Conservation (phyloP, 1,140 invertebrate species). For the Drosophila suzukii region DNA sequence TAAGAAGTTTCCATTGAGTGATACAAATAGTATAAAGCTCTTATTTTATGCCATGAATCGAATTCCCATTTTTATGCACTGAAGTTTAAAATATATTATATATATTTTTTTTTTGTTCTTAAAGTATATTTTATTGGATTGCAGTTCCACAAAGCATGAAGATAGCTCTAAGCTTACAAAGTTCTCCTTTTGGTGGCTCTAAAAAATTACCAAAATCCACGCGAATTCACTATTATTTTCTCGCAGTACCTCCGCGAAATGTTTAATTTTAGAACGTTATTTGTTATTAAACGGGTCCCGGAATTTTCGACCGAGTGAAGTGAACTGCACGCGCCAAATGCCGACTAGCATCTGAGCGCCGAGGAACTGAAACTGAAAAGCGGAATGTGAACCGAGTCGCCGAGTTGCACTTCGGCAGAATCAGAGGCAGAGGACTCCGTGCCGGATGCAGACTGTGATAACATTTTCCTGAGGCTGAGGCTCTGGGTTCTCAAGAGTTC, state of each 20-base stretch:
- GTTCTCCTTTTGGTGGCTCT: too few relatives aligned
- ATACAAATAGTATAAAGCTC: too few relatives aligned
- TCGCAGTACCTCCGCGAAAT: constrained; percentile 9
- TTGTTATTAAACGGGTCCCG: neutral
- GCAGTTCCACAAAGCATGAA: too few relatives aligned
- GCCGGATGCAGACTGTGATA: constrained; percentile 79
- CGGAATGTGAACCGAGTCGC: constrained; percentile 21
- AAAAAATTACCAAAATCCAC: neutral
- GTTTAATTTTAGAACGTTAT: constrained; percentile 15
- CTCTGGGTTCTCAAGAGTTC: constrained; percentile 48
- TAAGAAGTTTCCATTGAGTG: too few relatives aligned
- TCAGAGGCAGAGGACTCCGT: constrained; percentile 16
- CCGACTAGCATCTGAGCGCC: constrained; percentile 74
- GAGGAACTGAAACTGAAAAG: constrained; percentile 36
- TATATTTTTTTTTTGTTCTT: too few relatives aligned
- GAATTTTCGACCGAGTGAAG: constrained; percentile 44
- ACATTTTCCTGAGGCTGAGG: constrained; percentile 66
- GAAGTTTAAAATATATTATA: too few relatives aligned
- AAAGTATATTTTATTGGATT: too few relatives aligned
- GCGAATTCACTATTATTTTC: neutral
- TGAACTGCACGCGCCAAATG: constrained; percentile 77
- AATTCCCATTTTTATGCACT: too few relatives aligned
- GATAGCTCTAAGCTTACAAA: too few relatives aligned
- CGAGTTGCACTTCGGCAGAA: constrained; percentile 35
- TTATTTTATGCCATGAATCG: too few relatives aligned